Evolutionary conservation across 2,888 invertebrate species (phyloP).

Genomic region (Galerucella nymphaeae): DNA sequence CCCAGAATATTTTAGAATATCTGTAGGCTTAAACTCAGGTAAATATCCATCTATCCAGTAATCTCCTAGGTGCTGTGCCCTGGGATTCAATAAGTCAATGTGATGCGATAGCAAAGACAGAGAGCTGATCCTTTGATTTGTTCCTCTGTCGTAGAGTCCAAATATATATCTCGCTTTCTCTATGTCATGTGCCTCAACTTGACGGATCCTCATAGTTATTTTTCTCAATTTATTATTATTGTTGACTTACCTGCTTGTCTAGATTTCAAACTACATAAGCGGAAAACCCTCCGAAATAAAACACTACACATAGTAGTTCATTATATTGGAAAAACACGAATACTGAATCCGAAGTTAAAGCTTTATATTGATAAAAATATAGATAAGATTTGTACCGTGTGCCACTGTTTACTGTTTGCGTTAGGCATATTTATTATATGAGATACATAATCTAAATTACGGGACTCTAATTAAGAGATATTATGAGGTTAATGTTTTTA

Average conservation of each 20-base stretch:
- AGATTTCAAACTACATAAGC: not conserved
- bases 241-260: not conserved
- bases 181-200: no score
- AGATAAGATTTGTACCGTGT: slow-evolving; percentile 11
- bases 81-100: no score
- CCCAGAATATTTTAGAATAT: no score
- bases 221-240: not conserved
- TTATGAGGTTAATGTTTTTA: no score
- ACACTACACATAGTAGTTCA: slow-evolving; percentile 13
- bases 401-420: slow-evolving; percentile 14
- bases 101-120: no score
- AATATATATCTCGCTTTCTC: no score
- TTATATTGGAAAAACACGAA: not conserved
- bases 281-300: slow-evolving; percentile 1
- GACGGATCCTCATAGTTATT: no score
- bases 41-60: no score
- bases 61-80: no score
- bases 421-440: not conserved
- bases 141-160: no score
- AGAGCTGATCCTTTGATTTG: no score
- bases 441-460: slow-evolving; percentile 3
- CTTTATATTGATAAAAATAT: slow-evolving; percentile 18
- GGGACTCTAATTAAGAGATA: not conserved
- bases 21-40: no score
- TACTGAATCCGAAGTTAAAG: not conserved